Evolutionary conservation across 1,140 invertebrate species (phyloP).

Genomic region (Dolichoris vasculosae): DNA sequence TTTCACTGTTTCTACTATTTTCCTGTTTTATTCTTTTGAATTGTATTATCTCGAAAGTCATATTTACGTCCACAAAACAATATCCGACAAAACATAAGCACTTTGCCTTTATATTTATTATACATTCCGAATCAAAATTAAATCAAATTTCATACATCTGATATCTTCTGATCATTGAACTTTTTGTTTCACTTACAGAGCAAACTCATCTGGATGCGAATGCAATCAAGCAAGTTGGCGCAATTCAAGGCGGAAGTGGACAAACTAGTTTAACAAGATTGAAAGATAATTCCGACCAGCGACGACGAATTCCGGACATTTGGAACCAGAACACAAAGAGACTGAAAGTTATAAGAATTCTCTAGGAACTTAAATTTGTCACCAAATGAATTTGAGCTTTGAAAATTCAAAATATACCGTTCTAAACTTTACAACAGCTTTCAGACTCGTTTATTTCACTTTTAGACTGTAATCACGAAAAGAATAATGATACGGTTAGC

Average conservation of each 20-base stretch:
- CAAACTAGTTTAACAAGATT: conserved; percentile 27
- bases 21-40: background rate
- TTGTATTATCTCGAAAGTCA: background rate
- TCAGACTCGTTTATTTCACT: background rate
- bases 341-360: background rate
- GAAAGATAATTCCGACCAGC: background rate
- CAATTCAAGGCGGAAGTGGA: conserved; percentile 11
- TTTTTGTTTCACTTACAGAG: background rate
- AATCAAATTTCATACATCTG: background rate
- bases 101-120: background rate
- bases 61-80: background rate
- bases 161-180: background rate
- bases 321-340: background rate
- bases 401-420: background rate
- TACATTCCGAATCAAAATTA: background rate
- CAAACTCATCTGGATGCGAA: background rate
- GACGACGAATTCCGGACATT: background rate
- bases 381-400: background rate
- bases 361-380: conserved; percentile 15
- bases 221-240: background rate
- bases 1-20: background rate
- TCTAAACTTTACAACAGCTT: background rate
- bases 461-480: conserved; percentile 17
- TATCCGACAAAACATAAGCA: background rate
- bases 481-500: conserved; percentile 7